Percentiles rank a stretch among this genome's conserved stretches.
These are phyloP conservation scores for Drepana falcataria DNA, from an alignment of 2,888 invertebrate species.

Conservation along the genomic window DNA sequence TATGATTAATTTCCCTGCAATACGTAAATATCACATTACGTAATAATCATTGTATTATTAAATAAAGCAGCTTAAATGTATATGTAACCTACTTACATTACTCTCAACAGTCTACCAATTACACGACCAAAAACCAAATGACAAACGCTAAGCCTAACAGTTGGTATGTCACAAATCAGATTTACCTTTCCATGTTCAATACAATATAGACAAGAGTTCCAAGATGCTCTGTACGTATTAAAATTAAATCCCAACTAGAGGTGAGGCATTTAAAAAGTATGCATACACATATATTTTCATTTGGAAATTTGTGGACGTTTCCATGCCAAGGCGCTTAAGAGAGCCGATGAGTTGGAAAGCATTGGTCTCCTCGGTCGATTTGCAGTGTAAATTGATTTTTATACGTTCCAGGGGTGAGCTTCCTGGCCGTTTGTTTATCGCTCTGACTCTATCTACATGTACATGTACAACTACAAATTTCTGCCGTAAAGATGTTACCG, in stretches of 20 bases:
- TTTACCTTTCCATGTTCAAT: slow-evolving; percentile 3
- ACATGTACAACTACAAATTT: slow-evolving; percentile 4
- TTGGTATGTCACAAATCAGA: background rate
- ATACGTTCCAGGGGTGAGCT: slow-evolving; percentile 40
- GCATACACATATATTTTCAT: slow-evolving; percentile 34
- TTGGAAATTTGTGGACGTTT: slow-evolving; percentile 58
- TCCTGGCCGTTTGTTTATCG: slow-evolving; percentile 37
- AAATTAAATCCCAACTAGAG: slow-evolving; percentile 18
- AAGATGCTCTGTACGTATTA: slow-evolving; percentile 11
- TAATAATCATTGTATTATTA: no score
- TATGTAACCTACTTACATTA: no score
- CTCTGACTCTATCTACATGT: background rate
- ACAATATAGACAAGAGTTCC: slow-evolving; percentile 6
- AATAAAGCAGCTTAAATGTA: no score
- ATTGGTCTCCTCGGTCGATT: slow-evolving; percentile 71
- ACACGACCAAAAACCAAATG: no score
- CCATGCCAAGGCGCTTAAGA: slow-evolving; percentile 59
- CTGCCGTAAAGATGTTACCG: no score
- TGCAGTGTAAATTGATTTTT: slow-evolving; percentile 75
- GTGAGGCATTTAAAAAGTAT: slow-evolving; percentile 33
- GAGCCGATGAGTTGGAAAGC: slow-evolving; percentile 71
- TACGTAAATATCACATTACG: no score
- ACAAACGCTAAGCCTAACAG: background rate
- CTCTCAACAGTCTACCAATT: no score
- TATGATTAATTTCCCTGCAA: no score